Conservation (phyloP, 2,888 invertebrate genomes). For the Spodoptera exigua region DNA sequence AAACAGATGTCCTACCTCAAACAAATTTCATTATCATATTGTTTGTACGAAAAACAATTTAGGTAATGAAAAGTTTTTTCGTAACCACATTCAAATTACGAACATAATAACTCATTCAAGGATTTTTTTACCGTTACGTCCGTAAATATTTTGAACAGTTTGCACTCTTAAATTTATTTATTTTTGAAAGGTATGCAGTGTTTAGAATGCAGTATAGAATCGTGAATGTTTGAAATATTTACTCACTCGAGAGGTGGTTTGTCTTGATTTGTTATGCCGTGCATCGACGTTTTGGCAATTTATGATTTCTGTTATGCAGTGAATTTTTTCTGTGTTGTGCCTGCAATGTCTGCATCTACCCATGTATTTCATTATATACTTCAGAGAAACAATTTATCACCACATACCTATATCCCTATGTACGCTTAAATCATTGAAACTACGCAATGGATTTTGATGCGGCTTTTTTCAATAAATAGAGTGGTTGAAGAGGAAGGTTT, state of each 20-base stretch:
- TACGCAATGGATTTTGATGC: no score
- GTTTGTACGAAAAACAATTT: conserved; percentile 19
- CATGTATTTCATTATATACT: no score
- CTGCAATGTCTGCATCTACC: no score
- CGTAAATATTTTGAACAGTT: conserved; percentile 32
- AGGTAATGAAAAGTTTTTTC: conserved; percentile 17
- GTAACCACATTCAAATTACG: conserved; percentile 5
- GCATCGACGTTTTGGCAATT: conserved; percentile 10
- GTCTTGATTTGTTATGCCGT: conserved; percentile 11
- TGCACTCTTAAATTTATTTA: conserved; percentile 21
- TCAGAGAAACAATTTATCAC: no score
- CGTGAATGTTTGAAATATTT: conserved; percentile 32
- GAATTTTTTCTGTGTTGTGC: no score
- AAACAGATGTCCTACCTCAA: conserved; percentile 38
- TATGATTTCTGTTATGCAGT: conserved; percentile 1
- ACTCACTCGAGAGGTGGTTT: conserved; percentile 18
- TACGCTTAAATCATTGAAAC: no score
- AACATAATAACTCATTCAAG: conserved; percentile 24
- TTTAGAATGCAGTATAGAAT: conserved; percentile 24
- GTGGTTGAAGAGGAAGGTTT: no score
- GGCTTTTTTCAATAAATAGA: no score
- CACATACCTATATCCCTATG: no score
- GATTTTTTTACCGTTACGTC: conserved; percentile 14
- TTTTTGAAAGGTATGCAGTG: conserved; percentile 27
- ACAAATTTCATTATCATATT: conserved; percentile 16